phyloP scores from a whole-genome alignment of 2,888 invertebrate species.

The Ichneumoninae sp. region DNA sequence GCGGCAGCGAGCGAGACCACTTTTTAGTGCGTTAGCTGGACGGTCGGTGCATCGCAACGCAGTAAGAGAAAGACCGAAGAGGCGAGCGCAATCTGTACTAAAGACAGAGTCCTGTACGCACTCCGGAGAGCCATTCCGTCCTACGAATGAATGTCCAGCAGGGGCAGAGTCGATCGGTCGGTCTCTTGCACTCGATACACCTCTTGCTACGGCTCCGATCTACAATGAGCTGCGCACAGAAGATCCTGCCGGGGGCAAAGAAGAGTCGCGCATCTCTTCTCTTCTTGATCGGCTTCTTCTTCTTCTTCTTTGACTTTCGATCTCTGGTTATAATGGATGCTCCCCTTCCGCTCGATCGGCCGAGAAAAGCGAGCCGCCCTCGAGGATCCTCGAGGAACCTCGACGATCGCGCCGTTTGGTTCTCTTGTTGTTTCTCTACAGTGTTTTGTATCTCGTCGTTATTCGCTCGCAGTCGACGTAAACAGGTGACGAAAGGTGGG shows the following conservation, averaged over 20 bases:
- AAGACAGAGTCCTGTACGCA: slow-evolving; percentile 10
- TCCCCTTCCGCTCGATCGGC: slow-evolving; percentile 10
- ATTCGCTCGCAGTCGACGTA: slow-evolving; percentile 16
- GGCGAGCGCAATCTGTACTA: slow-evolving; percentile 23
- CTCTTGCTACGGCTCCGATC: slow-evolving; percentile 15
- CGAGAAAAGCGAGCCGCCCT: slow-evolving; percentile 35
- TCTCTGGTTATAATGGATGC: slow-evolving; percentile 2
- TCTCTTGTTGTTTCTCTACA: not conserved
- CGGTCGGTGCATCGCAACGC: slow-evolving; percentile 13
- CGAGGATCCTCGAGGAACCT: not conserved
- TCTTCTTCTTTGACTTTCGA: slow-evolving; percentile 19
- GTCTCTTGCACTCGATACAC: slow-evolving; percentile 14
- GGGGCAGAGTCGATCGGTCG: slow-evolving; percentile 4
- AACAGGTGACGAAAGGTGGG: slow-evolving; percentile 24
- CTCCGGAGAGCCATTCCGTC: slow-evolving; percentile 32
- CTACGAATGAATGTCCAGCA: slow-evolving; percentile 39
- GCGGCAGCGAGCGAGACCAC: slow-evolving; percentile 42
- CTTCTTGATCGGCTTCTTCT: slow-evolving; percentile 28
- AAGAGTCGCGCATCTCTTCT: slow-evolving; percentile 22
- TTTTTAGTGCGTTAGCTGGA: slow-evolving; percentile 55
- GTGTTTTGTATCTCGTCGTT: slow-evolving; percentile 6
- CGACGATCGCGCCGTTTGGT: not conserved
- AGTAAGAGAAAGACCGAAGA: slow-evolving; percentile 30
- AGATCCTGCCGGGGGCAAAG: slow-evolving; percentile 16
- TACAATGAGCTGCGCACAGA: not conserved